Evolutionary conservation across 2,113 vertebrate species (phyloP).

Genomic region (Eublepharis macularius): DNA sequence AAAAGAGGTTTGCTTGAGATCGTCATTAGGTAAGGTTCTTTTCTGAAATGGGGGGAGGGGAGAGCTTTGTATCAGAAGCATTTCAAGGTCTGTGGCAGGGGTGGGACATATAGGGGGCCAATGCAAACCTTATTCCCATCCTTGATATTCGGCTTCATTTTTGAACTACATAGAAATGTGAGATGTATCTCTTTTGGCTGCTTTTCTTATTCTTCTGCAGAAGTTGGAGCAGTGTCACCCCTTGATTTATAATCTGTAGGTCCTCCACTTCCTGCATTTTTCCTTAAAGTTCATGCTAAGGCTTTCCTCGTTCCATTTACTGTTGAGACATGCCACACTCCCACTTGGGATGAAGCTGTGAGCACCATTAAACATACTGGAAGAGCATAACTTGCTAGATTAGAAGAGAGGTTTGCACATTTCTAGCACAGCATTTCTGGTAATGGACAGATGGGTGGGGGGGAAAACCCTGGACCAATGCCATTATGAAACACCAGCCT

Average conservation of each 20-base stretch:
- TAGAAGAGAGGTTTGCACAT: not conserved
- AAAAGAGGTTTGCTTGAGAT: conserved; percentile 57
- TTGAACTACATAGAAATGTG: not conserved
- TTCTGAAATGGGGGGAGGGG: conserved; percentile 24
- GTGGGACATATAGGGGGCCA: not conserved
- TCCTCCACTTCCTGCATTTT: conserved; percentile 1
- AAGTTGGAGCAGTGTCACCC: not conserved
- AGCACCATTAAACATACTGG: conserved; percentile 16
- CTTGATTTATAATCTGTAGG: not conserved
- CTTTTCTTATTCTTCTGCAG: not conserved
- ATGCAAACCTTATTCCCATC: conserved; percentile 59
- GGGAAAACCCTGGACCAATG: not conserved
- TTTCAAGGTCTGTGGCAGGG: not conserved
- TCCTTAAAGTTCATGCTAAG: conserved; percentile 26
- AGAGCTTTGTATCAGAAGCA: conserved; percentile 8
- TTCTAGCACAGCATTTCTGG: not conserved
- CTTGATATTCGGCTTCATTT: conserved; percentile 21
- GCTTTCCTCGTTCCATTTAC: conserved; percentile 1
- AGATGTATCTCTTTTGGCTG: conserved; percentile 10
- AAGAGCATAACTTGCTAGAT: not conserved
- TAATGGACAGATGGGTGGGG: too few relatives aligned
- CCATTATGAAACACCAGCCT: not conserved
- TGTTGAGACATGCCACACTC: conserved; percentile 26
- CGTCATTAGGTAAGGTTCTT: conserved; percentile 70
- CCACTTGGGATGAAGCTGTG: conserved; percentile 26